Evolutionary conservation across 2,888 invertebrate species (phyloP), one percentile per base, ranked within the genome.

Genomic region (Seira musarum): DNA sequence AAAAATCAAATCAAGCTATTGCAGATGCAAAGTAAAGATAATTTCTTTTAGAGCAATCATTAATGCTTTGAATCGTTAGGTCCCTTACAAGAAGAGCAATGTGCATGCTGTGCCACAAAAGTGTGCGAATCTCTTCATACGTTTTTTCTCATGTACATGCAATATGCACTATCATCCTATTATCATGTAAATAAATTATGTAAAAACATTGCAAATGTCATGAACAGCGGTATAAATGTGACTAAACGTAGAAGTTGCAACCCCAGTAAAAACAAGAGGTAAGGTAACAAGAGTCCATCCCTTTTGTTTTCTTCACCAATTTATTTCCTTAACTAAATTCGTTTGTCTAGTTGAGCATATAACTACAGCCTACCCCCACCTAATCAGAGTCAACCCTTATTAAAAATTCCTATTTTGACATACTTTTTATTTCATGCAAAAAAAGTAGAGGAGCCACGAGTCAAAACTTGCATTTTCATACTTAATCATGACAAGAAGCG

Each of bases 351-450:
- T 30, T 70, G 13, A 40, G n/a, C n/a, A n/a, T n/a, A n/a, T n/a
- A 40, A 13, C 40, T 8, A 8, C 40, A 40, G 40, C 13, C 6
- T 6, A 13, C 13, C 40, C 40, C 6, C 13, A 13, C 40, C 6
- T 40, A 40, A 40, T 6, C 40, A 8, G 13, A 40, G 40, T n/a
- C n/a, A n/a, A n/a, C 65, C 24, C 74, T 67, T 67, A 74, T 74
- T 74, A 67, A 66, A 60, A 67, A 73, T 73, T 74, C 66, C 13
- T 13, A 35, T n/a, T 49, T 71, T 71, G 71, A 74, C 74, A 74
- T 60, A 74, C 74, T n/a, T n/a, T n/a, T n/a, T n/a, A n/a, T 66
- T 73, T 46, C 19, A n/a, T 17, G 17, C 40, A 35, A 70, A 61
- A 61, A 8, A 60, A 60, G 72, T 46, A 72, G 72, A 30, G 53